These are phyloP conservation scores for Meghimatium bilineatum DNA, from an alignment of 2,888 invertebrate species.

Conservation along the genomic window DNA sequence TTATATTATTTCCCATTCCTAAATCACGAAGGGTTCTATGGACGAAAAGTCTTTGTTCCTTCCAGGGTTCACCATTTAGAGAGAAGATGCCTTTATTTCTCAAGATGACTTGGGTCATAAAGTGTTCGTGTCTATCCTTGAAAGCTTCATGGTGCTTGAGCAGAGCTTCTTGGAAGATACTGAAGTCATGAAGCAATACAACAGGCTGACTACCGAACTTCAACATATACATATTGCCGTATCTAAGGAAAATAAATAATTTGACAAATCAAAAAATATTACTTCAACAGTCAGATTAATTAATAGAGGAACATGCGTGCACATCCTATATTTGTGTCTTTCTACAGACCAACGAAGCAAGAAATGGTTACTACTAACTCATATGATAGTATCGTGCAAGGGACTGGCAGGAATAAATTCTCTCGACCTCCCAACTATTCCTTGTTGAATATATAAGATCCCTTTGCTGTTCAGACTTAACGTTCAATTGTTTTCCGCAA, in stretches of 20 bases:
- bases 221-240: conserved; percentile 33
- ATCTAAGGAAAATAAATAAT: background rate
- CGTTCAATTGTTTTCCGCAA: no score
- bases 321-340: no score
- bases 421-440: no score
- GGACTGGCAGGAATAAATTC: no score
- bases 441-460: no score
- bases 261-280: background rate
- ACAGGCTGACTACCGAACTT: conserved; percentile 12
- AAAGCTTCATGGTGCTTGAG: conserved; percentile 36
- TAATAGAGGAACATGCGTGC: no score
- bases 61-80: conserved; percentile 21
- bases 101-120: background rate
- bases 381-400: no score
- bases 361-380: no score
- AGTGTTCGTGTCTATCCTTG: conserved; percentile 6
- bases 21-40: conserved; percentile 7
- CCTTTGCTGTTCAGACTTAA: no score
- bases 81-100: conserved; percentile 21
- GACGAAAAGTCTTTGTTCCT: conserved; percentile 36
- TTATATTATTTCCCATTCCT: conserved; percentile 37
- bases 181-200: conserved; percentile 25
- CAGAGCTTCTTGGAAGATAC: conserved; percentile 22
- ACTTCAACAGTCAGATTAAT: no score
- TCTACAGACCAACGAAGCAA: no score